Evolutionary conservation across 2,888 invertebrate genomes (phyloP).

Genomic region (Melanchra persicariae): DNA sequence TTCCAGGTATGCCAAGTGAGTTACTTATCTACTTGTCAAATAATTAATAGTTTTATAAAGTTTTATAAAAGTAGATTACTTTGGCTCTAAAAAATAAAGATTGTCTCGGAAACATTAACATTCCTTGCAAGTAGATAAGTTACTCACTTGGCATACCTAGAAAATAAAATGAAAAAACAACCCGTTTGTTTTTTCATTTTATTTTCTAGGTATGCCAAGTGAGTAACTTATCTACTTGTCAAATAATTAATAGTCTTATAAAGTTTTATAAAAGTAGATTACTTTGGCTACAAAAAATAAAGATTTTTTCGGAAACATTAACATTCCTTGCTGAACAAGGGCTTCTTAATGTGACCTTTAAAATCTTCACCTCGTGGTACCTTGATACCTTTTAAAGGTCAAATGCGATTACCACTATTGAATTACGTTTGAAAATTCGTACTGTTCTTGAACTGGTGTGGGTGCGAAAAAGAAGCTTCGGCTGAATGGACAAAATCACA

Average conservation of each 20-base stretch:
- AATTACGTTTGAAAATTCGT: not conserved
- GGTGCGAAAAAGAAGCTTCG: too few relatives aligned
- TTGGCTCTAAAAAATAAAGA: not conserved
- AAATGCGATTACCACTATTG: constrained; percentile 11
- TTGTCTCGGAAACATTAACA: not conserved
- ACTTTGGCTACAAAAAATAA: not conserved
- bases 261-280: too few relatives aligned
- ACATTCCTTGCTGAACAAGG: not conserved
- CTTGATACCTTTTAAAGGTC: not conserved
- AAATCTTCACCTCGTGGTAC: not conserved
- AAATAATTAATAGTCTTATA: too few relatives aligned
- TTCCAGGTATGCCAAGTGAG: not conserved
- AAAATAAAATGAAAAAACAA: not conserved
- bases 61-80: too few relatives aligned
- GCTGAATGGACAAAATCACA: too few relatives aligned
- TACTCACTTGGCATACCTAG: too few relatives aligned
- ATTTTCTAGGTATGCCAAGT: not conserved
- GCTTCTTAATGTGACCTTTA: not conserved
- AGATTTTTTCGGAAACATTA: not conserved
- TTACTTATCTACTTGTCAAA: too few relatives aligned
- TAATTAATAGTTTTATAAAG: too few relatives aligned
- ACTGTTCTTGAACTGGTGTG: too few relatives aligned
- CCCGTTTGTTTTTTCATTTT: too few relatives aligned
- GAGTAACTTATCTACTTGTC: too few relatives aligned
- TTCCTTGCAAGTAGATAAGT: not conserved